Evolutionary conservation across 2,797 vertebrate genomes (phyloP).

Genomic region (Sebastes iracundus): DNA sequence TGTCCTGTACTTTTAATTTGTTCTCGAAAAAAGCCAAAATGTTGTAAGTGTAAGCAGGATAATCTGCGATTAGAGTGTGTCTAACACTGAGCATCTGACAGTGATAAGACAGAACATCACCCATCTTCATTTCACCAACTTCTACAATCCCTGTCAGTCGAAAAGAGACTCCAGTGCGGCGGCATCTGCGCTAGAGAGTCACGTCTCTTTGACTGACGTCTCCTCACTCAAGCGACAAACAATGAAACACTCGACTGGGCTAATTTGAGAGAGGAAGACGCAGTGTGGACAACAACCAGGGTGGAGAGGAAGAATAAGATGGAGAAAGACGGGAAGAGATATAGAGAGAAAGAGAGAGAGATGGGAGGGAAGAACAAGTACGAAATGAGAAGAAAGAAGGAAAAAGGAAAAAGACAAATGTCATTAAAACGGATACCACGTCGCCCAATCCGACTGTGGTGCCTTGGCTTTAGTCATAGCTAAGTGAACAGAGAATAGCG

Average conservation of each 20-base stretch:
- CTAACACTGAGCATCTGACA: conserved; percentile 31
- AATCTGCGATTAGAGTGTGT: conserved; percentile 29
- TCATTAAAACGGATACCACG: conserved; percentile 77
- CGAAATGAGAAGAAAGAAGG: background rate
- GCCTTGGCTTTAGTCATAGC: conserved; percentile 83
- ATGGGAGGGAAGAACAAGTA: background rate
- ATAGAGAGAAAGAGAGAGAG: background rate
- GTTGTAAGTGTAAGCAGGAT: conserved; percentile 11
- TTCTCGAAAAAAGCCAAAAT: background rate
- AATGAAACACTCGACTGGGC: conserved; percentile 72
- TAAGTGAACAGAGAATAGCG: conserved; percentile 80
- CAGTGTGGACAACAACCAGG: conserved; percentile 49
- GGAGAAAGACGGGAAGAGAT: background rate
- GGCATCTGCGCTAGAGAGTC: conserved; percentile 34
- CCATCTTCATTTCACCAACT: conserved; percentile 42
- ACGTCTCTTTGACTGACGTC: conserved; percentile 58
- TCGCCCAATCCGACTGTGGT: conserved; percentile 59
- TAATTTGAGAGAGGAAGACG: conserved; percentile 67
- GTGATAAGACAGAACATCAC: conserved; percentile 34
- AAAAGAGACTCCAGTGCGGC: conserved; percentile 24
- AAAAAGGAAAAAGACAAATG: conserved; percentile 48
- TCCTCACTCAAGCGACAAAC: conserved; percentile 61
- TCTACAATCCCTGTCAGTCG: conserved; percentile 10
- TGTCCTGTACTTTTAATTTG: background rate
- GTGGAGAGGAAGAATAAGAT: conserved; percentile 28